phyloP scores from a whole-genome alignment of 2,113 vertebrate species.

The Echinops telfairi region DNA sequence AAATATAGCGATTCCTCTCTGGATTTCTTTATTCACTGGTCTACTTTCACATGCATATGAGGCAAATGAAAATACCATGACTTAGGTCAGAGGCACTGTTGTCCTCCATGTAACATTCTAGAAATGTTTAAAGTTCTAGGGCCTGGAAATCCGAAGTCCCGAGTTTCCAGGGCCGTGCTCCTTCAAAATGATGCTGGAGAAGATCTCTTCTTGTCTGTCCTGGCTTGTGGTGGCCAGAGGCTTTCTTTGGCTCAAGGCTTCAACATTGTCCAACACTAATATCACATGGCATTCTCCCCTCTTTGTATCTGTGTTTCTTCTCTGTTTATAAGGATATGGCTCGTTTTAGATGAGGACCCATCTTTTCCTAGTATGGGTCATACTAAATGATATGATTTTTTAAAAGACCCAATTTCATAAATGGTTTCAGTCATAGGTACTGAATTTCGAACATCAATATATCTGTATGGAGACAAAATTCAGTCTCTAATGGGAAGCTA shows the following conservation, averaged over 20 bases:
- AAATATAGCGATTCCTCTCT: no score
- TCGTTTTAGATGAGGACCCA: not conserved
- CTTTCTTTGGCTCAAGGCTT: not conserved
- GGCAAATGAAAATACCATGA: no score
- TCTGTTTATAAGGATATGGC: not conserved
- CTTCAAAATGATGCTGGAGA: not conserved
- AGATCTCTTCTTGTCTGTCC: not conserved
- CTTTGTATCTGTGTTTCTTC: not conserved
- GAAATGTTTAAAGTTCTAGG: not conserved
- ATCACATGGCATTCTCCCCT: not conserved
- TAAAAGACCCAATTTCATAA: not conserved
- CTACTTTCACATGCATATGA: no score
- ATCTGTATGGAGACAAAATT: not conserved
- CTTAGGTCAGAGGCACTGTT: no score
- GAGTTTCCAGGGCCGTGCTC: not conserved
- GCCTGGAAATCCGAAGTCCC: not conserved
- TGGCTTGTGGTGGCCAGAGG: not conserved
- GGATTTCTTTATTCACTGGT: no score
- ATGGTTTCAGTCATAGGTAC: not conserved
- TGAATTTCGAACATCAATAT: not conserved
- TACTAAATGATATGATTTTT: not conserved
- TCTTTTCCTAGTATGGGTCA: not conserved
- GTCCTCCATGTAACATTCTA: no score
- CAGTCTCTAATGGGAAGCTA: not conserved
- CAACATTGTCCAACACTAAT: not conserved